Base-by-base conservation (phyloP, 2,113 vertebrate genomes). In the Dunckerocampus dactyliophorus region DNA sequence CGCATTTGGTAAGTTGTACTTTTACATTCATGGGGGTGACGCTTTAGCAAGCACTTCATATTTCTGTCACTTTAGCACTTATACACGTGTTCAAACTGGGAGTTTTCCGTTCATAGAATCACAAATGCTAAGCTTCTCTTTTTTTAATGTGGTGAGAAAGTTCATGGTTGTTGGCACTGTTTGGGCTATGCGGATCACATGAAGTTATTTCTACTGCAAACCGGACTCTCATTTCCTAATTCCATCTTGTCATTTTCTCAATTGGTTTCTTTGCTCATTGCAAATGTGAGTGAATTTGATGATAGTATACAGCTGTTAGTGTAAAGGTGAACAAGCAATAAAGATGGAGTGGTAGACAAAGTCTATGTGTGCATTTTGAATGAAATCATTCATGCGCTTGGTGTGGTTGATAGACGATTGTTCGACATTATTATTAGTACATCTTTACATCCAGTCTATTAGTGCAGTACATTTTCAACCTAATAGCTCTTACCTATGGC, bases 271-370 rank as follows among this genome's bases (percentile, higher is more conserved):
- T 76, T 79, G 81, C 51, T 78, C 66, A 64, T 39, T 72, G 55
- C 69, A 57, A 62, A 37, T 55, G n/a, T 31, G 52, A 54, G 28
- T 34, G 52, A 54, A 54, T 37, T 71, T 63, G 65, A 77, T 69
- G 66, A 56, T 67, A 66, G 65, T 51, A 74, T 52, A 64, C 70
- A 67, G 49, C 63, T 51, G 49, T 68, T 61, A 42, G 59, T 83
- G 76, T 79, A 75, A 77, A 77, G n/a, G 61, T 74, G 22, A 76
- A 74, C 78, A 76, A 84, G 82, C 82, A 86, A 86, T 86, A 86
- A 86, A 85, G 60, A 77, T 77, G 74, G 80, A 84, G 77, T 77
- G 56, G 69, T 76, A 55, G 54, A 45, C 21, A 59, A 56, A 21
- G 34, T 22, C 8, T 57, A n/a, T 14, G 10, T 53, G 51, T 57